Evolutionary conservation across 2,888 invertebrate genomes (phyloP).

Genomic region (Erebia aethiops): DNA sequence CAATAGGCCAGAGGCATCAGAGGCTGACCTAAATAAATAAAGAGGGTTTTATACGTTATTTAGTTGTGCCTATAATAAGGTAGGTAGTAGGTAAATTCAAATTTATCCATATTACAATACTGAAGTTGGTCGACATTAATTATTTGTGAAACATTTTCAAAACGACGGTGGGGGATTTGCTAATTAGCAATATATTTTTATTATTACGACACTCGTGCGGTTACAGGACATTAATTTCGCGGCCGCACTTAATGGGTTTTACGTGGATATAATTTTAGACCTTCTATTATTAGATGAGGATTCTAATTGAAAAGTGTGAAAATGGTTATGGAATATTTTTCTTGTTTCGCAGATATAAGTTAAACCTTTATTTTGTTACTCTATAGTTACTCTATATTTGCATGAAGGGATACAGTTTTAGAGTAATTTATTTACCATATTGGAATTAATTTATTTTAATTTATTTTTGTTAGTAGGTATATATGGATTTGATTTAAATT

Average conservation of each 20-base stretch:
- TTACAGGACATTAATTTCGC: conserved; percentile 14
- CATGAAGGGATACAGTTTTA: background rate
- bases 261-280: conserved; percentile 14
- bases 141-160: conserved; percentile 5
- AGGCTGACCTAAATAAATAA: too few relatives aligned
- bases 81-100: too few relatives aligned
- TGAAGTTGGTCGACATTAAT: background rate
- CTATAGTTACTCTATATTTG: background rate
- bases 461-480: too few relatives aligned
- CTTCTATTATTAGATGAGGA: conserved; percentile 12
- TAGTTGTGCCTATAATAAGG: too few relatives aligned
- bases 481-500: too few relatives aligned
- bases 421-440: background rate
- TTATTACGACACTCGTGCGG: conserved; percentile 22
- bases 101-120: too few relatives aligned
- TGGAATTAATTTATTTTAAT: conserved; percentile 4
- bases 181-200: conserved; percentile 25
- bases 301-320: background rate
- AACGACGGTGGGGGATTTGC: background rate
- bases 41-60: too few relatives aligned
- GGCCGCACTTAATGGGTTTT: conserved; percentile 20
- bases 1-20: too few relatives aligned
- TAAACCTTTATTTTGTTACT: background rate
- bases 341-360: background rate
- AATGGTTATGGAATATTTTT: background rate